Conservation (phyloP, 2,888 invertebrate genomes). For the Timema cristinae region DNA sequence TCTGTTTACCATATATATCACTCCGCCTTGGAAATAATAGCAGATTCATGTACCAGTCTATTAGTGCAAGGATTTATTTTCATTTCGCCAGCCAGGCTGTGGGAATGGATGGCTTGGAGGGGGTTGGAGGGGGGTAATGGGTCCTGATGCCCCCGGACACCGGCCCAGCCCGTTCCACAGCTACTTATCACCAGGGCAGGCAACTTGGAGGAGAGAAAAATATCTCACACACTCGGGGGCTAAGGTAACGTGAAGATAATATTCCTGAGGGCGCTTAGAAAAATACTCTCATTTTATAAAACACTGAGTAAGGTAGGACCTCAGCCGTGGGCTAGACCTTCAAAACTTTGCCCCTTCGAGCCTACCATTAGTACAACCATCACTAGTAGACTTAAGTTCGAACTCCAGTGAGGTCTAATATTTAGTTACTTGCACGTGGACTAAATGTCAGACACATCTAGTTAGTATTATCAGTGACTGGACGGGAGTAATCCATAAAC, state of each 20-base stretch:
- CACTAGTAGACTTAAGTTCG: too few species aligned
- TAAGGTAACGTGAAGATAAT: neutral
- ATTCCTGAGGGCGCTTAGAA: neutral
- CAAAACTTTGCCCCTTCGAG: too few species aligned
- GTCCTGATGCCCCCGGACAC: conserved; percentile 17
- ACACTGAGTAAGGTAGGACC: too few species aligned
- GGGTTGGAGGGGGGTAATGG: conserved; percentile 11
- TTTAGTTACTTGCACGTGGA: too few species aligned
- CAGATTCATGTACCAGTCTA: conserved; percentile 53
- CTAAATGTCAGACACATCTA: too few species aligned
- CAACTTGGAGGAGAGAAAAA: conserved; percentile 5
- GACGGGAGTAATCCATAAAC: too few species aligned
- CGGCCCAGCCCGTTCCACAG: conserved; percentile 14
- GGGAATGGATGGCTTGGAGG: conserved; percentile 20
- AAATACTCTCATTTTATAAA: neutral
- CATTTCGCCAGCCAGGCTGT: conserved; percentile 42
- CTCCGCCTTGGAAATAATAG: conserved; percentile 53
- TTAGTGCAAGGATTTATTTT: conserved; percentile 55
- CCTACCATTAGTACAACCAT: too few species aligned
- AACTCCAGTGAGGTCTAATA: too few species aligned
- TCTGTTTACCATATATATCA: conserved; percentile 50
- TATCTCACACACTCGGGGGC: conserved; percentile 8
- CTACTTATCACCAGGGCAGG: conserved; percentile 16
- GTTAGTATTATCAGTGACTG: too few species aligned
- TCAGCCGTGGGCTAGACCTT: too few species aligned